Percentiles rank a stretch among this genome's conserved stretches.
phyloP scores from a whole-genome alignment of 2,797 vertebrate genomes.

The Urocyon cinereoargenteus region DNA sequence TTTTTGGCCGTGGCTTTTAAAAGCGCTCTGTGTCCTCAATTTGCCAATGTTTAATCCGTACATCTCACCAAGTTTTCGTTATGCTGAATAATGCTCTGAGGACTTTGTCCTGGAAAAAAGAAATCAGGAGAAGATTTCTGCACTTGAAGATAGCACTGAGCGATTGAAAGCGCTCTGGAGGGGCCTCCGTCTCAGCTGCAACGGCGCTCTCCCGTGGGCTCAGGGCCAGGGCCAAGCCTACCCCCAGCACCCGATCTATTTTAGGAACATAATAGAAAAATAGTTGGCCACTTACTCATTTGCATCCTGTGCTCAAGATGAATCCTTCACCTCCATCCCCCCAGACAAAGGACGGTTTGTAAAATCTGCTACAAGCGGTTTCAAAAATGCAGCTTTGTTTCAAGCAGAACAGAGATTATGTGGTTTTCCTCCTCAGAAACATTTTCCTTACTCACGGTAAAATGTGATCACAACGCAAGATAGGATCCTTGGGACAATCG shows the following conservation, averaged over 20 bases:
- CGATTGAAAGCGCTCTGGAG: fast-evolving
- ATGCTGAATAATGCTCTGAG: neutral
- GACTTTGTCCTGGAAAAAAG: neutral
- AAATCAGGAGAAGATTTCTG: neutral
- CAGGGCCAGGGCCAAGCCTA: neutral
- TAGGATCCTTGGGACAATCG: neutral
- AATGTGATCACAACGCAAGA: neutral
- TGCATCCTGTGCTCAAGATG: neutral
- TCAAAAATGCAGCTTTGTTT: neutral
- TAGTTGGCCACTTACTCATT: neutral
- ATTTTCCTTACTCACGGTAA: neutral
- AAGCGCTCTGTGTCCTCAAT: constrained; percentile 21
- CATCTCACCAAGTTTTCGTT: constrained; percentile 46
- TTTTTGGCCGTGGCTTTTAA: constrained; percentile 61
- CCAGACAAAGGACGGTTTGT: neutral
- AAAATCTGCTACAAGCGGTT: neutral
- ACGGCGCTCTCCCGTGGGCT: neutral
- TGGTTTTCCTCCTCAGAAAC: neutral
- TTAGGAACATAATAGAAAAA: constrained; percentile 47
- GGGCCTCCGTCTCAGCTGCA: neutral
- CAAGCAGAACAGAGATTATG: neutral
- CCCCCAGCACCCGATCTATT: constrained; percentile 12
- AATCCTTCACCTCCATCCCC: neutral
- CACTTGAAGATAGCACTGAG: neutral
- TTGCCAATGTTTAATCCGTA: constrained; percentile 61